Evolutionary conservation across 1,140 invertebrate genomes (phyloP).

Genomic region (Oryzaephilus surinamensis): DNA sequence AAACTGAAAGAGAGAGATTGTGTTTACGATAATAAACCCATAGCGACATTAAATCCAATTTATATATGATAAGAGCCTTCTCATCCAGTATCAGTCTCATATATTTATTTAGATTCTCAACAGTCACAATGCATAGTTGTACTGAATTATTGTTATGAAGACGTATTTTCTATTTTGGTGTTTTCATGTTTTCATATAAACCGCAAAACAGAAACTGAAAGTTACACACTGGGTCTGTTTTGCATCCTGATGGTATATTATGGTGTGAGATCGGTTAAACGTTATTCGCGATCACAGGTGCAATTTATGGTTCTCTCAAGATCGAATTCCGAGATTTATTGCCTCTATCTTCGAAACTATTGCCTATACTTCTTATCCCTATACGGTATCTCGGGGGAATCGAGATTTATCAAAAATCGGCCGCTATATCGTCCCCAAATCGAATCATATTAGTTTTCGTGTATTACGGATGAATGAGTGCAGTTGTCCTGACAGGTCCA

Average conservation of each 20-base stretch:
- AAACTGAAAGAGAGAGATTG: no score
- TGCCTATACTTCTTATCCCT: slow-evolving; percentile 26
- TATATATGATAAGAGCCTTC: no score
- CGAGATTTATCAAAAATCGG: slow-evolving; percentile 27
- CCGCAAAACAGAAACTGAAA: neutral
- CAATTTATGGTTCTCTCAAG: slow-evolving; percentile 33
- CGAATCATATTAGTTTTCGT: slow-evolving; percentile 12
- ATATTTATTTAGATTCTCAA: no score
- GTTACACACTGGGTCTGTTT: slow-evolving; percentile 10
- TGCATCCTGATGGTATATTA: slow-evolving; percentile 10
- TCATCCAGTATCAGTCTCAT: no score
- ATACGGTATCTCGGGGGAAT: slow-evolving; percentile 23
- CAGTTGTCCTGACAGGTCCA: no score
- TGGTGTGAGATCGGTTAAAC: slow-evolving; percentile 18
- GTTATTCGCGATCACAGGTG: slow-evolving; percentile 30
- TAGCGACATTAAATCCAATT: no score
- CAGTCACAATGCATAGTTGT: no score
- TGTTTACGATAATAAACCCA: no score
- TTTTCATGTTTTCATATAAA: slow-evolving; percentile 1
- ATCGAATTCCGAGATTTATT: slow-evolving; percentile 34
- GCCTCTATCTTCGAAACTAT: slow-evolving; percentile 31
- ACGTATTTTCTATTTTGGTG: slow-evolving; percentile 20
- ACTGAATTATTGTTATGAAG: slow-evolving; percentile 19
- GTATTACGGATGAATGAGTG: no score
- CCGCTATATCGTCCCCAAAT: slow-evolving; percentile 12